Evolutionary conservation across 2,113 vertebrate species (phyloP).

Genomic region (Thomomys bottae): DNA sequence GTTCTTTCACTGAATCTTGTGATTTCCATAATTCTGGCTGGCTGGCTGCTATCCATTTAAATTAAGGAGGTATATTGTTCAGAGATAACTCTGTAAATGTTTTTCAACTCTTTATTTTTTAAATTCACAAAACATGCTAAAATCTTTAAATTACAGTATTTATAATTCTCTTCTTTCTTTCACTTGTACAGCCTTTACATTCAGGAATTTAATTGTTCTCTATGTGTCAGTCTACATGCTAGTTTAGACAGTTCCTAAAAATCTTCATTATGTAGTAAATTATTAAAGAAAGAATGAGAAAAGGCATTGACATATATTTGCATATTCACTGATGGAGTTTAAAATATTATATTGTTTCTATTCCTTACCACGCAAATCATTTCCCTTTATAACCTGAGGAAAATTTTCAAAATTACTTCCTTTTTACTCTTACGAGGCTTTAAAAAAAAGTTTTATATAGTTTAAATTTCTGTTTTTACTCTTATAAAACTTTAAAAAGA

Average conservation of each 20-base stretch:
- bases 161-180: neutral
- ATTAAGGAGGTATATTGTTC: too few relatives aligned
- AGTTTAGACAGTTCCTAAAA: neutral
- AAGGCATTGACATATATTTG: neutral
- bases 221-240: neutral
- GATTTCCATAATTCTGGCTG: too few relatives aligned
- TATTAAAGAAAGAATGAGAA: neutral
- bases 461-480: too few relatives aligned
- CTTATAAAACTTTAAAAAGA: neutral
- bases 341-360: constrained; percentile 21
- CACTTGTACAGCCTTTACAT: neutral
- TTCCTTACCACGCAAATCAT: neutral
- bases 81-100: too few relatives aligned
- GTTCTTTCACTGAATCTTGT: too few relatives aligned
- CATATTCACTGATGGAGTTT: neutral
- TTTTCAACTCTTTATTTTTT: too few relatives aligned
- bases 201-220: neutral
- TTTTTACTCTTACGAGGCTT: neutral
- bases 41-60: too few relatives aligned
- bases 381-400: neutral
- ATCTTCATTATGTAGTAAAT: neutral
- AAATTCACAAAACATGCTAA: neutral
- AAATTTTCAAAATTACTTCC: neutral
- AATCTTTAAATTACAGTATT: neutral
- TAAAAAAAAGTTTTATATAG: neutral